These are phyloP conservation scores for Drosophila santomea DNA, from an alignment of 1,140 invertebrate genomes.

Conservation along the genomic window DNA sequence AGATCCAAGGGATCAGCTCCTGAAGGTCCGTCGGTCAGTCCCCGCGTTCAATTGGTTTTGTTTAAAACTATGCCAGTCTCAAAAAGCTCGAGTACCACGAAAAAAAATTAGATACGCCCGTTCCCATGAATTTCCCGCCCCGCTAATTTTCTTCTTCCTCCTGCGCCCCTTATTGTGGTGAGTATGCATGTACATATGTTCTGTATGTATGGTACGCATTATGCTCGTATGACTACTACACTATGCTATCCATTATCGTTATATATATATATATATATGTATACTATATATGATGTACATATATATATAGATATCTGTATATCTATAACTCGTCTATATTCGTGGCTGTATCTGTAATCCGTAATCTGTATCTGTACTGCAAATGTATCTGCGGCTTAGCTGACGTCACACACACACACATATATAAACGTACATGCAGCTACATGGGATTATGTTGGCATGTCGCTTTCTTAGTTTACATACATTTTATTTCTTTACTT, in stretches of 20 bases:
- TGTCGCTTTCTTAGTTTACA: constrained; percentile 14
- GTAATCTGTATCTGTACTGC: constrained; percentile 22
- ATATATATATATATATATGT: constrained; percentile 7
- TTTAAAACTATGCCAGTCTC: constrained; percentile 84
- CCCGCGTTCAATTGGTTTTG: constrained; percentile 12
- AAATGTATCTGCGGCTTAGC: constrained; percentile 20
- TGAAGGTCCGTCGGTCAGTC: constrained; percentile 23
- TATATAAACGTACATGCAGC: constrained; percentile 37
- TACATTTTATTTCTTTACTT: neutral
- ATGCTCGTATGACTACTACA: constrained; percentile 52
- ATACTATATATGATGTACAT: constrained; percentile 5
- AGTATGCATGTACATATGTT: constrained; percentile 45
- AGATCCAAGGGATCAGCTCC: constrained; percentile 15
- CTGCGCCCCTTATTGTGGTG: constrained; percentile 29
- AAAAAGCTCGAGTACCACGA: constrained; percentile 84
- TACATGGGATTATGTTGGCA: constrained; percentile 36
- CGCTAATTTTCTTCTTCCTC: constrained; percentile 7
- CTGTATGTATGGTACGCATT: constrained; percentile 23
- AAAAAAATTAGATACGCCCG: constrained; percentile 43
- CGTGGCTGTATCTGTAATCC: constrained; percentile 17
- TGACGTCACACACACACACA: constrained; percentile 47
- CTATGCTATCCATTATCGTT: constrained; percentile 30
- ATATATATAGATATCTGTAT: constrained; percentile 26
- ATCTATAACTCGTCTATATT: constrained; percentile 31
- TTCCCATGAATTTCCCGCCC: neutral